Conservation (phyloP, 2,113 vertebrate species). For the Limnothrissa miodon region DNA sequence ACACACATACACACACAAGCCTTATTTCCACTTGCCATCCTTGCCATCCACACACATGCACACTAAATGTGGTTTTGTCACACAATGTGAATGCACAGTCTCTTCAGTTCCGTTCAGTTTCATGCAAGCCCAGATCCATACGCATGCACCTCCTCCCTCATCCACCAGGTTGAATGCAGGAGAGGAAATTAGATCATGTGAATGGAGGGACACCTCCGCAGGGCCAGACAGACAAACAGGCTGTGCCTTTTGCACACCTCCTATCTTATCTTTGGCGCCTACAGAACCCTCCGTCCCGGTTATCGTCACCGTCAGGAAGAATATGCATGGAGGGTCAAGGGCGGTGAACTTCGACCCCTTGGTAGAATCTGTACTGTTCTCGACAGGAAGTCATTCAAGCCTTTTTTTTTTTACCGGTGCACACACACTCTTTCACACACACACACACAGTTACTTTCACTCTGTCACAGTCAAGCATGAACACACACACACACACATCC, state of each 20-base stretch:
- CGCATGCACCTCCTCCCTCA: neutral
- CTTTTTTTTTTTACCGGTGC: neutral
- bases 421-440: neutral
- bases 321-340: neutral
- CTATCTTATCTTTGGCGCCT: neutral
- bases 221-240: neutral
- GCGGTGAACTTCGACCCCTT: neutral
- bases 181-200: neutral
- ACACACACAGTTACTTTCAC: slow-evolving; percentile 40
- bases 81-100: neutral
- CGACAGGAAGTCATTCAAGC: neutral
- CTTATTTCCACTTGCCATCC: neutral
- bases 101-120: neutral
- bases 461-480: neutral
- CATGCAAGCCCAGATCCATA: neutral
- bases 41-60: neutral
- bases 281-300: neutral
- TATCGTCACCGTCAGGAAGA: neutral
- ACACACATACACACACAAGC: neutral
- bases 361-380: neutral
- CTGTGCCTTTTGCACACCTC: neutral
- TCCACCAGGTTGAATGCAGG: neutral
- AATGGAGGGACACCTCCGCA: neutral
- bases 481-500: slow-evolving; percentile 42
- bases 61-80: neutral